phyloP scores from a whole-genome alignment of 2,113 vertebrate species.

The Chamaetylas fuelleborni region DNA sequence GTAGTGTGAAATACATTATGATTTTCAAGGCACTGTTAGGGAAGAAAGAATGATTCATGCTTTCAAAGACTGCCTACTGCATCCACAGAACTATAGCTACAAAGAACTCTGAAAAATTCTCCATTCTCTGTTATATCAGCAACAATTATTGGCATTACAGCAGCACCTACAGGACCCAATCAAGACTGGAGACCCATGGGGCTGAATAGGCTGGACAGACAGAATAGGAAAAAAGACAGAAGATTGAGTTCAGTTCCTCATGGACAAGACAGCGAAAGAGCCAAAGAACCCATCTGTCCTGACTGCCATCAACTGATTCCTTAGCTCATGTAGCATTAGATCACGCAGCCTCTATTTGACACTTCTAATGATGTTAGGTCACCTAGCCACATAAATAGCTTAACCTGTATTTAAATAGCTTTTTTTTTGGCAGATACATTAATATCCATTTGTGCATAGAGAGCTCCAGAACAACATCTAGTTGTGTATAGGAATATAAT shows the following conservation, averaged over 20 bases:
- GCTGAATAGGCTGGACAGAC: neutral
- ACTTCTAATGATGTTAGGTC: neutral
- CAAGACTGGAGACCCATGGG: accelerated
- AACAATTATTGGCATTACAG: neutral
- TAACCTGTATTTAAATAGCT: neutral
- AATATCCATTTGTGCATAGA: neutral
- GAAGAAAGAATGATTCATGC: neutral
- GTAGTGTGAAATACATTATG: neutral
- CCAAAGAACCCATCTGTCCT: neutral
- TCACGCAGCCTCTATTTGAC: neutral
- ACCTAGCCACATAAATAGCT: neutral
- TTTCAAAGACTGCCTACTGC: neutral
- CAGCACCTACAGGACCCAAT: neutral
- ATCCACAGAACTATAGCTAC: neutral
- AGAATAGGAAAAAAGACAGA: neutral
- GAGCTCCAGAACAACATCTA: neutral
- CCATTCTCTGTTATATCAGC: neutral
- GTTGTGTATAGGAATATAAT: neutral
- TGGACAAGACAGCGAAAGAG: neutral
- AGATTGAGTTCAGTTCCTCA: neutral
- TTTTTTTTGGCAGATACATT: neutral
- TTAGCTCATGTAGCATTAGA: neutral
- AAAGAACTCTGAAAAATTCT: neutral
- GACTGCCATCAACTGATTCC: neutral
- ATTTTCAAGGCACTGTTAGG: neutral